Base-by-base conservation (phyloP, 2,797 vertebrate genomes). In the Smutsia gigantea region DNA sequence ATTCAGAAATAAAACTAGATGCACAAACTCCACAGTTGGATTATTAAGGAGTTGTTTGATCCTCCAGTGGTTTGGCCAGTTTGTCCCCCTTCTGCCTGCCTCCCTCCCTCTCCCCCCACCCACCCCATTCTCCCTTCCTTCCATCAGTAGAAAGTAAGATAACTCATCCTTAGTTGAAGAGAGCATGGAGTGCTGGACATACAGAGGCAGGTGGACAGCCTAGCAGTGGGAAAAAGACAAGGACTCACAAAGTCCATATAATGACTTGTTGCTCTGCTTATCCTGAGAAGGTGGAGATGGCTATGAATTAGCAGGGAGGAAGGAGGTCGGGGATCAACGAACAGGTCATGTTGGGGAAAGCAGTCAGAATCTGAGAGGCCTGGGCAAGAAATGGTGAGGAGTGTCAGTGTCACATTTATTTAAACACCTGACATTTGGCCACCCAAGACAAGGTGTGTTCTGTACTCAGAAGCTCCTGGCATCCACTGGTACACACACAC, bases 1-100 rank as follows among this genome's bases (percentile, higher is more conserved):
- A 82, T 94, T 95, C 68, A 86, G 64, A 51, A 97, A 85, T 94
- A 92, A 64, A 93, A 95, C 53, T 71, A 78, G 31, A 83, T 85
- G 39, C 68, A 46, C 25, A 95, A 87, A 95, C 77, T 90, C 49
- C 42, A 61, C 34, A 92, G 84, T 31, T 85, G 27, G 57, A 86
- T 86, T 87, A 75, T 93, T 88, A 94, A 82, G 1, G 7, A 96
- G 85, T 68, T 87, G 42, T 64, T 92, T 84, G 66, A 53, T 68
- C 92, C 71, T 66, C 46, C 66, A 12, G 81, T 59, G 71, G 17
- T 61, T 87, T 88, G 75, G 39, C 29, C 92, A 51, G 95, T 51
- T 83, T 79, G 3, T 0, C 11, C 49, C 17, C 27, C 14, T 84
- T 93, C 42, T 63, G 39, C 42, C 78, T 49, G 21, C 49, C 27